These are phyloP conservation scores for Pseudomyrmex dendroicus DNA, from an alignment of 1,140 invertebrate species.

Conservation along the genomic window DNA sequence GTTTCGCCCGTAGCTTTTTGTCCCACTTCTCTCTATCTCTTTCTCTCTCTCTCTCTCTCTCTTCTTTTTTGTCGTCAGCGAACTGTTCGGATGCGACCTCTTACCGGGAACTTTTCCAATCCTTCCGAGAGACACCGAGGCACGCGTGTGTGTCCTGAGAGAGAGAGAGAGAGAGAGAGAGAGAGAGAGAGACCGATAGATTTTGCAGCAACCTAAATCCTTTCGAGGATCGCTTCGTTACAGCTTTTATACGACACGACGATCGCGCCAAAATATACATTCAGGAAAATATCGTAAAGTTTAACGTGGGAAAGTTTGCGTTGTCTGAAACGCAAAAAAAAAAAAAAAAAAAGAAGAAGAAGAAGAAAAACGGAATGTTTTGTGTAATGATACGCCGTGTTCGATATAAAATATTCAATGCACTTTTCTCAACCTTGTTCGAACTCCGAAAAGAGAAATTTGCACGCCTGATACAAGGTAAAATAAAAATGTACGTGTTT, in stretches of 20 bases:
- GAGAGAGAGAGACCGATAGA: not conserved
- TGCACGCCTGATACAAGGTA: not conserved
- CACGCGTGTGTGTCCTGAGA: not conserved
- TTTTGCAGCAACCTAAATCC: not conserved
- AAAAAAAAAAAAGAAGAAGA: not conserved
- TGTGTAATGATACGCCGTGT: not conserved
- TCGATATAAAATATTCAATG: not conserved
- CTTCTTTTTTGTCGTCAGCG: not conserved
- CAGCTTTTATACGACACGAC: not conserved
- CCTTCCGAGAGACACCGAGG: slow-evolving; percentile 48
- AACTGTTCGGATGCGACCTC: slow-evolving; percentile 44
- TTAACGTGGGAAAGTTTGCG: not conserved
- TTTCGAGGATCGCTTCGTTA: not conserved
- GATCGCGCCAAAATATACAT: slow-evolving; percentile 5
- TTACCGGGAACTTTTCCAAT: slow-evolving; percentile 60
- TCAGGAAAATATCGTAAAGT: not conserved
- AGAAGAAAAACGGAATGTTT: not conserved
- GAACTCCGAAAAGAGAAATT: not conserved
- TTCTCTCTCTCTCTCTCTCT: slow-evolving; percentile 28
- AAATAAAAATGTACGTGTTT: not conserved
- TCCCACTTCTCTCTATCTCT: slow-evolving; percentile 51
- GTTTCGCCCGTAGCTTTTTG: slow-evolving; percentile 64
- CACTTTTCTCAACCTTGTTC: not conserved
- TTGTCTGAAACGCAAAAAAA: not conserved
- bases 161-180: not conserved